Evolutionary conservation across 2,113 vertebrate species (phyloP), one percentile per base, ranked within the genome.

Genomic region (Psettodes erumei): DNA sequence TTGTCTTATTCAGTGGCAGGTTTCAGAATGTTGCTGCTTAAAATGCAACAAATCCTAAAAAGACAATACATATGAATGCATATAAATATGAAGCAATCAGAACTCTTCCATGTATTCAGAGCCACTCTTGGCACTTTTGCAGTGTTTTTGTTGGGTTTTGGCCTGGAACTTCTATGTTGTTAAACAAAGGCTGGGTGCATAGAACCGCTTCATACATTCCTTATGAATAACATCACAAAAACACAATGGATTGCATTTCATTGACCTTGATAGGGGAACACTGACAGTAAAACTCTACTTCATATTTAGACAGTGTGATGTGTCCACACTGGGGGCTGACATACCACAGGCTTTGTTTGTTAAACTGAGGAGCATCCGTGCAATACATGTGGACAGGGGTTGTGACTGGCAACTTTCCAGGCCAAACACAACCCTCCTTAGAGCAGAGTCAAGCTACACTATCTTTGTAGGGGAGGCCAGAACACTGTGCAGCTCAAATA

Each of bases 221-320:
- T n/a, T n/a, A n/a, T n/a, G n/a, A n/a, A n/a, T n/a, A n/a, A n/a
- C n/a, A n/a, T n/a, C n/a, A 47, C 18, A n/a, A 28, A 6, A 13
- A 5, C 42, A 30, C 48, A 45, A 56, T 6, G 9, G 48, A 66
- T 60, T 70, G 37, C 3, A 38, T 35, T 25, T 56, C 42, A n/a
- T n/a, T 68, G 25, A 48, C 2, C 56, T 69, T 25, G 15, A 35
- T n/a, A 18, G 35, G 27, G 28, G 8, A 19, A 32, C 45, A 18
- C 8, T 8, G 0, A 40, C 7, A 35, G 30, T 0, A 56, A 37
- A 28, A 10, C n/a, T 16, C 59, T n/a, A 21, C 30, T 61, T 77
- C 28, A 35, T 13, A 77, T 62, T 45, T 45, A 59, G 28, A 40
- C 43, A 19, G 30, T 56, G n/a, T 23, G 33, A 58, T 28, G 15